phyloP scores from a whole-genome alignment of 2,113 vertebrate genomes.

The Rousettus leschenaultii region DNA sequence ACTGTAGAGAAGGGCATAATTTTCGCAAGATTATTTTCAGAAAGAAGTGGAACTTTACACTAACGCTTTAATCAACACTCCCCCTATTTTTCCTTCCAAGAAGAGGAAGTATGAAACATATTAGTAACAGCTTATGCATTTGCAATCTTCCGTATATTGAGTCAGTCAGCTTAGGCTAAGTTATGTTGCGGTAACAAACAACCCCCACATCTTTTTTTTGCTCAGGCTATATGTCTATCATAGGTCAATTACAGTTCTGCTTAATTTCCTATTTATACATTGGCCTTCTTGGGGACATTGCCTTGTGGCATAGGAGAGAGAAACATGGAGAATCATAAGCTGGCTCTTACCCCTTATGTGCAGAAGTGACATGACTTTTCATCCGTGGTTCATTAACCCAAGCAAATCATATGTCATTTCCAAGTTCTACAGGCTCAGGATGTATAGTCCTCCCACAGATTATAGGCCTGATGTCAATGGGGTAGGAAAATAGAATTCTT shows the following conservation, averaged over 20 bases:
- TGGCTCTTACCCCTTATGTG: background rate
- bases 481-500: background rate
- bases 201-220: background rate
- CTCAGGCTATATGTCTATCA: background rate
- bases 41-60: constrained; percentile 44
- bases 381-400: background rate
- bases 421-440: background rate
- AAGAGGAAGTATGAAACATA: background rate
- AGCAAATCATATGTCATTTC: background rate
- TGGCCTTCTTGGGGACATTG: background rate
- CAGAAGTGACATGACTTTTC: background rate
- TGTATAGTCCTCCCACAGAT: background rate
- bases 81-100: background rate
- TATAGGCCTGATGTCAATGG: background rate
- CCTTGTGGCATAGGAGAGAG: background rate
- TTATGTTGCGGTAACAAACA: background rate
- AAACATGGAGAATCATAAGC: background rate
- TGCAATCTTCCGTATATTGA: background rate
- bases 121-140: background rate
- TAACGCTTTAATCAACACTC: constrained; percentile 39
- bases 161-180: background rate
- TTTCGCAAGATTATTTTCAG: background rate
- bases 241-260: background rate
- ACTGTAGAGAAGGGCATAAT: constrained; percentile 34
- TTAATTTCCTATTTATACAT: background rate